A percentile compares a stretch with the other conserved stretches of the same genome.
These are phyloP conservation scores for Noctua comes DNA, from an alignment of 2,888 invertebrate species.

Conservation along the genomic window DNA sequence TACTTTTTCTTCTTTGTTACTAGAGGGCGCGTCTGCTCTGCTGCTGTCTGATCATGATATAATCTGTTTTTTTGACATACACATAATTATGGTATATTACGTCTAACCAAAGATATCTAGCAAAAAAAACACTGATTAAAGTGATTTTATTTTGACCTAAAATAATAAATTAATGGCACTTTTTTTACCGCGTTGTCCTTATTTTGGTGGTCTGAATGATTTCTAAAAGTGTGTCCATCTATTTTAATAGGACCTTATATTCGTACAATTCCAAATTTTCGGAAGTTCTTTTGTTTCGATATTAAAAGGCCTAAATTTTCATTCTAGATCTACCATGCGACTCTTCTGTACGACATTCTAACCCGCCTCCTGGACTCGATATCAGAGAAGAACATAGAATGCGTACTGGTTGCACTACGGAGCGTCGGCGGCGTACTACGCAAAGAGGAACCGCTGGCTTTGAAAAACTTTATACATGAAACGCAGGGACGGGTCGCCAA, in stretches of 20 bases:
- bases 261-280: not conserved
- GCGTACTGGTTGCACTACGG: conserved; percentile 94
- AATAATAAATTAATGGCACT: no score
- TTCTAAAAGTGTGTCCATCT: no score
- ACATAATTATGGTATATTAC: no score
- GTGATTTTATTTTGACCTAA: no score
- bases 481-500: conserved; percentile 91
- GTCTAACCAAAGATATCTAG: no score
- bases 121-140: no score
- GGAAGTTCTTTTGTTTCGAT: not conserved
- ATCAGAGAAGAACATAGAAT: conserved; percentile 95
- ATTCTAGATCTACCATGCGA: conserved; percentile 93
- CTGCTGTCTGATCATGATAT: not conserved
- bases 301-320: not conserved
- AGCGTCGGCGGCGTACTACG: conserved; percentile 96
- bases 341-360: conserved; percentile 95
- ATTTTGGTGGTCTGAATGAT: no score
- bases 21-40: not conserved
- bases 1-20: not conserved
- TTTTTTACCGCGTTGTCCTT: no score
- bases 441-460: conserved; percentile 95
- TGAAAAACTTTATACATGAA: conserved; percentile 93
- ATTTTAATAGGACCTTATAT: no score
- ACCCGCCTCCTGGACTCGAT: conserved; percentile 91
- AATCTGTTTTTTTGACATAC: no score